Conservation (phyloP, 1,140 invertebrate species). For the Archivesica marissinica region DNA sequence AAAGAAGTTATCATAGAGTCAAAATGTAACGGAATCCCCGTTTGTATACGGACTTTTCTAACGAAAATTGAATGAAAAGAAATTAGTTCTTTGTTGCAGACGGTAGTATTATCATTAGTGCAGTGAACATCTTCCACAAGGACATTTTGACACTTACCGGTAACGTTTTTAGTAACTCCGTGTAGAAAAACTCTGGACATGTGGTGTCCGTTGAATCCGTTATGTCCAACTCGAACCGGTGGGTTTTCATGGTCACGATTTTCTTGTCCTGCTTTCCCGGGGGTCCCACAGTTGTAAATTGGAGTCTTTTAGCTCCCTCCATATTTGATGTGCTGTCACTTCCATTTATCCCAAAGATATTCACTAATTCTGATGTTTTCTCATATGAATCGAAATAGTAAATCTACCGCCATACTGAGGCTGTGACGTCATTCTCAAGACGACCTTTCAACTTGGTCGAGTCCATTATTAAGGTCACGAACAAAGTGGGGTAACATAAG, state of each 20-base stretch:
- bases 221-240: slow-evolving; percentile 86
- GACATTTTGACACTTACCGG: slow-evolving; percentile 85
- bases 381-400: slow-evolving; percentile 55
- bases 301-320: slow-evolving; percentile 86
- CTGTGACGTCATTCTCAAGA: slow-evolving; percentile 56
- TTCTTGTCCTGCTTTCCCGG: slow-evolving; percentile 81
- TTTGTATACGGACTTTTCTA: background rate
- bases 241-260: slow-evolving; percentile 85
- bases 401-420: slow-evolving; percentile 66
- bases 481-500: background rate
- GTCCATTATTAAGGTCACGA: slow-evolving; percentile 42
- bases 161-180: slow-evolving; percentile 86
- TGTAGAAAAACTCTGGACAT: slow-evolving; percentile 88
- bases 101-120: slow-evolving; percentile 32
- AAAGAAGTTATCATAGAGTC: background rate
- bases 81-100: background rate
- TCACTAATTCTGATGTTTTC: slow-evolving; percentile 56
- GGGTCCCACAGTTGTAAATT: slow-evolving; percentile 83
- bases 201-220: slow-evolving; percentile 87
- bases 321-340: slow-evolving; percentile 73
- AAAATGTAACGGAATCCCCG: slow-evolving; percentile 36
- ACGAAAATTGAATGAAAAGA: slow-evolving; percentile 29
- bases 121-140: too few relatives aligned
- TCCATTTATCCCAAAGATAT: slow-evolving; percentile 61
- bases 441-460: slow-evolving; percentile 41